Base-by-base conservation (phyloP, 2,888 invertebrate species). In the Xestia rhomboidea region DNA sequence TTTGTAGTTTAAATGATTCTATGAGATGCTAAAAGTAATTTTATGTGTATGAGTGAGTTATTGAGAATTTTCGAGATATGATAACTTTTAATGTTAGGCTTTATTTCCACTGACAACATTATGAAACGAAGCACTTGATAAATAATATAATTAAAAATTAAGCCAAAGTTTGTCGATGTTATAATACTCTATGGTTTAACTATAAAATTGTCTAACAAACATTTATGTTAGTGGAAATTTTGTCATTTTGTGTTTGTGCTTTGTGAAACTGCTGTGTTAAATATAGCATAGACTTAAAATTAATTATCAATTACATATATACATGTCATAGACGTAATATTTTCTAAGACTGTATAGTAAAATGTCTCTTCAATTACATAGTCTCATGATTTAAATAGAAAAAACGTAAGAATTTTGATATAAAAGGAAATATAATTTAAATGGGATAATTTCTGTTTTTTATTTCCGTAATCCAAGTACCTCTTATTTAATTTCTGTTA, bases 311-410 rank as follows among this genome's bases (percentile, higher is more conserved):
- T 89, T 88, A 88, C 83, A 81, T 86, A 78, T 85, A 81, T 79
- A 87, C 82, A 89, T 88, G 89, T 88, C 88, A 86, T 89, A 87
- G 86, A 89, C 84, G 82, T 87, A 88, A 84, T 89, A 85, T 86
- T 89, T 88, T 86, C 86, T 89, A 90, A 90, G 91, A 89, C 85
- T 91, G 89, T 89, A 88, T 82, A 80, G 80, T 84, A 88, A 88
- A 87, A 83, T 83, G 87, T 89, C 84, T 89, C 89, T 88, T 86
- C 83, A 88, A 87, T 87, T 87, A 85, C 74, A 75, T 85, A 88
- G 86, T 87, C 79, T 89, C 89, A 85, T 82, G 81, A 87, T 84
- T 88, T 82, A 76, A 88, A 85, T 85, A 87, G 80, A 79, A 83
- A 80, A 10, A 77, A 83, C 86, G 90, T 89, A 89, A 88, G 80